These are phyloP conservation scores for Antechinus flavipes DNA, from an alignment of 2,113 vertebrate genomes.

Conservation along the genomic window DNA sequence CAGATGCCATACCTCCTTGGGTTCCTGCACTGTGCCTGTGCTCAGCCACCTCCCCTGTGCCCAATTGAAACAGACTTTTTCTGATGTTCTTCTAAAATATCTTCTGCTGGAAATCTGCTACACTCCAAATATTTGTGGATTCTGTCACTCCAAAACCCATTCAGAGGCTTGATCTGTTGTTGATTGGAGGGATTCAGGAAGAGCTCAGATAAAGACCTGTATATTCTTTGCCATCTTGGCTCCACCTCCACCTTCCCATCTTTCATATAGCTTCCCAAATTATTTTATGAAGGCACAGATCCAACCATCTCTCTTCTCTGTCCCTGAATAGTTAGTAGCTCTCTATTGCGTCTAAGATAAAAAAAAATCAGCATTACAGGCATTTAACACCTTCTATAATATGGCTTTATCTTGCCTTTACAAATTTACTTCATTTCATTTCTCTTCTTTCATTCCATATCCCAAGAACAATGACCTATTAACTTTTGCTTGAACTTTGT, in stretches of 20 bases:
- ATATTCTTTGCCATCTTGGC: no score
- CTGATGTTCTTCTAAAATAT: no score
- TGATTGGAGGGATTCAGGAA: no score
- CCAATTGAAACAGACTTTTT: no score
- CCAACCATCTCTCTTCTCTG: background rate
- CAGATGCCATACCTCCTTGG: no score
- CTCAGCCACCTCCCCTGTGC: no score
- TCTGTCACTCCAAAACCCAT: no score
- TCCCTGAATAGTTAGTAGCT: background rate
- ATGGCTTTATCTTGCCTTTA: background rate
- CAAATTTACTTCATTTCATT: background rate
- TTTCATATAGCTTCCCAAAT: background rate
- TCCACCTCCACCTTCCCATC: background rate
- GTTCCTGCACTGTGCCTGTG: no score
- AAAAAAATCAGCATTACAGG: background rate
- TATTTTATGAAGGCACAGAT: background rate
- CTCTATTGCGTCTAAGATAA: background rate
- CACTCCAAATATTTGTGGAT: no score
- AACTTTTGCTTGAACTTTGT: background rate
- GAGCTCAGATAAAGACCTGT: no score
- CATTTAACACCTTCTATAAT: background rate
- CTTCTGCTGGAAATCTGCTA: no score
- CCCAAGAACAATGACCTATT: background rate
- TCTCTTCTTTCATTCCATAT: background rate
- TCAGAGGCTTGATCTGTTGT: no score